phyloP scores from a whole-genome alignment of 2,113 vertebrate genomes.

The Misgurnus anguillicaudatus region DNA sequence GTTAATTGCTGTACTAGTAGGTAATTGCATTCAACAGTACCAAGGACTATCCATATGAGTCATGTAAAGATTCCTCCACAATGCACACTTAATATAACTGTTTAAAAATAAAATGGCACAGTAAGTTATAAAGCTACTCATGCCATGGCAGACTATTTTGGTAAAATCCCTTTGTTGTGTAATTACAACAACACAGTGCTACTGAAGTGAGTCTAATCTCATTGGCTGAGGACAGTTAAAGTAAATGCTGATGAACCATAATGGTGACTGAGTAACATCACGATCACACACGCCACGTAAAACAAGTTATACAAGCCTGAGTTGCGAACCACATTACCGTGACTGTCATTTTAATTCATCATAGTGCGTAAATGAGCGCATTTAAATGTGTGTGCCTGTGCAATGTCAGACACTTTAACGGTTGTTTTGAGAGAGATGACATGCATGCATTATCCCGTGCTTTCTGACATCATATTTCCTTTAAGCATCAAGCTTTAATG shows the following conservation, averaged over 20 bases:
- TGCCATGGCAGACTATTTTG: no score
- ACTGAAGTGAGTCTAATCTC: neutral
- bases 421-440: neutral
- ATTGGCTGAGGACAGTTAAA: neutral
- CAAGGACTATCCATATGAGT: no score
- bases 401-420: constrained; percentile 1
- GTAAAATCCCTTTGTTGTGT: neutral
- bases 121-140: no score
- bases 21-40: no score
- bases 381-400: neutral
- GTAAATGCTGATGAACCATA: constrained; percentile 18
- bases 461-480: constrained; percentile 7
- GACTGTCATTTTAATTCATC: constrained; percentile 8
- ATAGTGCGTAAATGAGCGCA: neutral
- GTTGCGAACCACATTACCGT: neutral
- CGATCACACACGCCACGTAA: constrained; percentile 14
- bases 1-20: no score
- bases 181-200: neutral
- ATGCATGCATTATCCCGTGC: neutral
- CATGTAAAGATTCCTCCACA: no score
- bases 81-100: no score
- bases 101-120: no score
- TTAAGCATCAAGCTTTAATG: neutral
- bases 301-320: constrained; percentile 27
- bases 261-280: constrained; percentile 20